Conservation (phyloP, 2,797 vertebrate species). For the Silurus lanzhouensis region DNA sequence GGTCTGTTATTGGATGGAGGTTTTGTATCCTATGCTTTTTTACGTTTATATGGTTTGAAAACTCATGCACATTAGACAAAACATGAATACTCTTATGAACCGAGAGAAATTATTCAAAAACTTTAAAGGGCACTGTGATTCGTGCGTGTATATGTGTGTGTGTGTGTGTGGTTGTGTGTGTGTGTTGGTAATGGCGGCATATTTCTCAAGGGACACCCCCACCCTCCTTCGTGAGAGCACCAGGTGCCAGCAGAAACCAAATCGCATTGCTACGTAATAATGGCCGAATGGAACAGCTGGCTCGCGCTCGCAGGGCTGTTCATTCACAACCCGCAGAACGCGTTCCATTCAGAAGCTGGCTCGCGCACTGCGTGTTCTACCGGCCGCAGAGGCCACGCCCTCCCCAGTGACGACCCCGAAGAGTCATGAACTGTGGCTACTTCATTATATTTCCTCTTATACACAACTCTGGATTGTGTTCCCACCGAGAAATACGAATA, state of each 20-base stretch:
- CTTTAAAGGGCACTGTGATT: neutral
- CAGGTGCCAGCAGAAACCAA: slow-evolving; percentile 59
- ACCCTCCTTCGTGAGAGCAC: slow-evolving; percentile 43
- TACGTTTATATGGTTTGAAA: neutral
- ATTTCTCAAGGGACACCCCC: slow-evolving; percentile 48
- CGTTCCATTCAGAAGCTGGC: slow-evolving; percentile 47
- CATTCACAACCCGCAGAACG: slow-evolving; percentile 49
- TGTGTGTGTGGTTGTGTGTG: slow-evolving; percentile 40
- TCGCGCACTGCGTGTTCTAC: slow-evolving; percentile 17
- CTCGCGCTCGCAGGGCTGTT: slow-evolving; percentile 41
- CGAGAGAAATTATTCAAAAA: neutral
- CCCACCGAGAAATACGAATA: neutral
- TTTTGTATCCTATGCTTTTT: neutral
- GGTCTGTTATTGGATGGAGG: neutral
- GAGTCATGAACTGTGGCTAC: slow-evolving; percentile 30
- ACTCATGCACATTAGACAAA: neutral
- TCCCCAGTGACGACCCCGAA: slow-evolving; percentile 1
- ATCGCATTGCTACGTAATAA: slow-evolving; percentile 58
- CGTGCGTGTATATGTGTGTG: slow-evolving; percentile 28
- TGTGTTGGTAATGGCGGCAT: slow-evolving; percentile 22
- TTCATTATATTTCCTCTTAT: neutral
- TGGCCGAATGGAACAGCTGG: slow-evolving; percentile 54
- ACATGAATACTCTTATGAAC: neutral
- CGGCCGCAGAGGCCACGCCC: slow-evolving; percentile 18
- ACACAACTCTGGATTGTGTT: neutral